phyloP scores from a whole-genome alignment of 2,888 invertebrate species.

The Hylaea fasciaria region DNA sequence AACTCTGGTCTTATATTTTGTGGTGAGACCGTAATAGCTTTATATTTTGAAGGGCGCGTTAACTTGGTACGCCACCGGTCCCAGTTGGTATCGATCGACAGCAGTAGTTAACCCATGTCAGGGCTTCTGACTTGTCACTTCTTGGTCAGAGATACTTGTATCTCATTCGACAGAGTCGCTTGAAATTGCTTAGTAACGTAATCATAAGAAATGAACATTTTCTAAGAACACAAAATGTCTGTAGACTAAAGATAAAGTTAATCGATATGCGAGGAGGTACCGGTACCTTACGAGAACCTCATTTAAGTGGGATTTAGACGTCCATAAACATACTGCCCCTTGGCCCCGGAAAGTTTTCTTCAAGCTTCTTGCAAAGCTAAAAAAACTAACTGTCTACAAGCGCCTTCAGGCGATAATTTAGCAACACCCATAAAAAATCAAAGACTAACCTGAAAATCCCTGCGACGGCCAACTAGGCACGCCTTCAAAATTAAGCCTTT shows the following conservation, averaged over 20 bases:
- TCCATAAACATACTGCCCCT: conserved; percentile 19
- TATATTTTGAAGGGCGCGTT: too few species aligned
- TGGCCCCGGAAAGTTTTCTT: conserved; percentile 16
- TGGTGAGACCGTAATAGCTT: too few species aligned
- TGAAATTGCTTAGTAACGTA: too few species aligned
- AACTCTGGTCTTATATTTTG: too few species aligned
- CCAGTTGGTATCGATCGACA: too few species aligned
- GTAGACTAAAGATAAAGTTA: not conserved
- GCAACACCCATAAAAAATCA: conserved; percentile 77
- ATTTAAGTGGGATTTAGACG: conserved; percentile 11
- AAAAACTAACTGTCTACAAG: conserved; percentile 63
- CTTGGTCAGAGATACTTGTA: too few species aligned
- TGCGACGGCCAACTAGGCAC: conserved; percentile 77
- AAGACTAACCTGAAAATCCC: conserved; percentile 78
- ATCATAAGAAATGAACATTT: too few species aligned
- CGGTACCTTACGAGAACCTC: conserved; percentile 13
- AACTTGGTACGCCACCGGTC: too few species aligned
- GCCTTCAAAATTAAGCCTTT: conserved; percentile 81
- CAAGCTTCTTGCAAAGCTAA: conserved; percentile 36
- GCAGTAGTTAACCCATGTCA: too few species aligned
- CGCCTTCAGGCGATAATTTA: conserved; percentile 70
- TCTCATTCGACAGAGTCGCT: too few species aligned
- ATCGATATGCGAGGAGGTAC: not conserved
- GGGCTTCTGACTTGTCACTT: too few species aligned
- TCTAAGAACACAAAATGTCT: too few species aligned